These are phyloP conservation scores for Numida meleagris DNA, from an alignment of 2,113 vertebrate species.

Conservation along the genomic window DNA sequence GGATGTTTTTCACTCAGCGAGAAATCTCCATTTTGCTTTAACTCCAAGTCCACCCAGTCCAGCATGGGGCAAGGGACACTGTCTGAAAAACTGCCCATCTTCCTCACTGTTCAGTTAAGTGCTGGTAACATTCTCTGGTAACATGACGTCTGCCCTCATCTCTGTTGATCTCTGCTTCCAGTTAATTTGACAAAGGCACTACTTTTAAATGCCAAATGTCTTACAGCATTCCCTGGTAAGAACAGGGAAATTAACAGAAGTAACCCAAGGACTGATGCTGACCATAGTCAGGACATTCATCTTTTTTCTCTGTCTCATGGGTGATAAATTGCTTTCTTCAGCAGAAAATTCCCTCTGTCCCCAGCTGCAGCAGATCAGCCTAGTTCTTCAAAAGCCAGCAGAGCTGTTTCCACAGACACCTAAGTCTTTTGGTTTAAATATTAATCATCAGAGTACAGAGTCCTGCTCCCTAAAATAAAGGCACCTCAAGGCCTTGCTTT, in stretches of 20 bases:
- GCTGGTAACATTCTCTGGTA: neutral
- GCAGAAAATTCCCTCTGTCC: neutral
- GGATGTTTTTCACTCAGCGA: neutral
- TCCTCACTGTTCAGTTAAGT: rapidly evolving
- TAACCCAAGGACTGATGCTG: neutral
- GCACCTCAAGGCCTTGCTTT: neutral
- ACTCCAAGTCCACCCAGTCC: neutral
- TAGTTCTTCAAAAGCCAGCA: neutral
- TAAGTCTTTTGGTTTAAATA: neutral
- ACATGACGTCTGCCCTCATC: neutral
- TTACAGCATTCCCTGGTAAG: neutral
- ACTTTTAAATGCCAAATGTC: neutral
- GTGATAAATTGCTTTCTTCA: neutral
- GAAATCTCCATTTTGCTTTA: neutral
- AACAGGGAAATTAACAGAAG: neutral
- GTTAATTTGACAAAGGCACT: neutral
- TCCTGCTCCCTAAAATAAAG: neutral
- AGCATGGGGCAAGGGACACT: neutral
- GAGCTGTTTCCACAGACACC: neutral
- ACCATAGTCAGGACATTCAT: neutral
- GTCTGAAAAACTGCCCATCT: neutral
- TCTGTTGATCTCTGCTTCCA: neutral
- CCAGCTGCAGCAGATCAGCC: neutral
- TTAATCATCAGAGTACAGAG: neutral
- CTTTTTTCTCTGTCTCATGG: neutral